Evolutionary conservation across 2,797 vertebrate species (phyloP), one percentile per base, ranked within the genome.

Genomic region (Crocidura indochinensis): DNA sequence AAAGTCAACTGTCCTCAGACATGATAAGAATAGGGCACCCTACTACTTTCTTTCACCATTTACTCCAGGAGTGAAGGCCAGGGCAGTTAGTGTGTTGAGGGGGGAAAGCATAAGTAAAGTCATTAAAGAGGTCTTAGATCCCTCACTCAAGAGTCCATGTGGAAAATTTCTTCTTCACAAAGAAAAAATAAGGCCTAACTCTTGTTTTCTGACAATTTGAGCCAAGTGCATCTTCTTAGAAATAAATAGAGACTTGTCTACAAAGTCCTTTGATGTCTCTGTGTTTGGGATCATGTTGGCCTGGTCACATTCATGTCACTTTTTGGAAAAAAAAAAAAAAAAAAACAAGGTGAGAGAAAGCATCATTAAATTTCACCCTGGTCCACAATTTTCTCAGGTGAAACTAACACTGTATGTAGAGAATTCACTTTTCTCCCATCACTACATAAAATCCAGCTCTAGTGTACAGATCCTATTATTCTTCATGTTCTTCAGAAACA

Each of bases 271-370:
- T 26, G 65, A 6, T 3, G 8, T 4, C 46, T 69, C n/a, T 29
- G 53, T 14, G 26, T 44, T n/a, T 11, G 53, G 31, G 38, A 51
- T 69, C 53, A n/a, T 60, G 24, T 62, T 79, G 10, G 8, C 69
- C 47, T 38, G n/a, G 49, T 68, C 74, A 47, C 29, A 9, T 71
- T 27, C 27, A 6, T 56, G 15, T 31, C 85, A 72, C 56, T 75
- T 79, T 75, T 51, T 56, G 29, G n/a, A n/a, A n/a, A 82, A 53
- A 5, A 6, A 31, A 0, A 88, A 92, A 82, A 53, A 14, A 4
- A n/a, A 0, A 85, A 92, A 74, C 27, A 69, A 78, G 17, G 38
- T 60, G 71, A 86, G 74, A 75, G 47, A 46, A 67, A 89, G 38
- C 4, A 29, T 24, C 49, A 10, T 4, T 84, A 27, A 46, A 31